Evolutionary conservation across 2,888 invertebrate genomes (phyloP).

Genomic region (Sinhomidia bicolor): DNA sequence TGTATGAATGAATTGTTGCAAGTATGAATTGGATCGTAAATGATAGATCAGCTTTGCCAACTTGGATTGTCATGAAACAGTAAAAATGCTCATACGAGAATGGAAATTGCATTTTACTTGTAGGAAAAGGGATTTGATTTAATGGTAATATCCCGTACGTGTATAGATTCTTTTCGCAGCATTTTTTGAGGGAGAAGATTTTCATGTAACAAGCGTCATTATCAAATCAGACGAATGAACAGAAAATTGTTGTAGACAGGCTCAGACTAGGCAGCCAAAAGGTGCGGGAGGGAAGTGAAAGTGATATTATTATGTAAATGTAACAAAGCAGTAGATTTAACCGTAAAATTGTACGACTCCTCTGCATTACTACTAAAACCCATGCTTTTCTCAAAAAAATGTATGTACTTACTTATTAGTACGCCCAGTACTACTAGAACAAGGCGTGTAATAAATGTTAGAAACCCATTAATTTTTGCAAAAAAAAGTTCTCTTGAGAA

Average conservation of each 20-base stretch:
- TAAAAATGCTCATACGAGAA: background rate
- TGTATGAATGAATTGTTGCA: background rate
- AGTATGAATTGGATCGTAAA: constrained; percentile 40
- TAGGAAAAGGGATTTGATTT: constrained; percentile 17
- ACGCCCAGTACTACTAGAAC: background rate
- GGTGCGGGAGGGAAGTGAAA: constrained; percentile 45
- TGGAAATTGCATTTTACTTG: constrained; percentile 24
- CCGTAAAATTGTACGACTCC: background rate
- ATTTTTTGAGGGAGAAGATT: background rate
- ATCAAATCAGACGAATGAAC: background rate
- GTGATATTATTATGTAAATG: constrained; percentile 41
- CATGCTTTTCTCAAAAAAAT: no score
- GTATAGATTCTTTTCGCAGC: background rate
- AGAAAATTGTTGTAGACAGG: no score
- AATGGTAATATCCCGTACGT: constrained; percentile 13
- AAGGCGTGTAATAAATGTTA: background rate
- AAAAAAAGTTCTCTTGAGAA: constrained; percentile 32
- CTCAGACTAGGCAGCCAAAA: background rate
- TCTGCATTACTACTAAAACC: background rate
- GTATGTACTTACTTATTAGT: background rate
- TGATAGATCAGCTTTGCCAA: constrained; percentile 55
- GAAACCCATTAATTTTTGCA: constrained; percentile 50
- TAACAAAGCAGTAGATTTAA: background rate
- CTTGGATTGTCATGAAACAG: constrained; percentile 1
- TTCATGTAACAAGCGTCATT: background rate